Percentiles rank a stretch among this genome's conserved stretches.
phyloP scores from a whole-genome alignment of 2,797 vertebrate species.

The Channallabes apus region DNA sequence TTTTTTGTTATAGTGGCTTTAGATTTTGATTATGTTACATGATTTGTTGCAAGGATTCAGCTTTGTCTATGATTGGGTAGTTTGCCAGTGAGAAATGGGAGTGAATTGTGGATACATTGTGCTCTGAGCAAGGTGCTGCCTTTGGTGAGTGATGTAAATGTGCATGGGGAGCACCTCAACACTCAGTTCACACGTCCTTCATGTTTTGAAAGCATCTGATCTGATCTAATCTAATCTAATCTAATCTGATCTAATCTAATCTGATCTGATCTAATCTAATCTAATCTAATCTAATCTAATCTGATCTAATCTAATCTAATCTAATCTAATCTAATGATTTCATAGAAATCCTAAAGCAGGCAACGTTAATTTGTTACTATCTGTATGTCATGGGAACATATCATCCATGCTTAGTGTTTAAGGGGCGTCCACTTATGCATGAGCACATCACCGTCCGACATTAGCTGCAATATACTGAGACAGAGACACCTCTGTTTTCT shows the following conservation, averaged over 20 bases:
- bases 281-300: too few relatives aligned
- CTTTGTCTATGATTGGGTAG: too few relatives aligned
- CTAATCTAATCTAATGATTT: background rate
- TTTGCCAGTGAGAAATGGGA: too few relatives aligned
- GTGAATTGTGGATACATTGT: too few relatives aligned
- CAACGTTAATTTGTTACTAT: background rate
- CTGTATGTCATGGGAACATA: background rate
- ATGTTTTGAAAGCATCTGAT: background rate
- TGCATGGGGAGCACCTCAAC: too few relatives aligned
- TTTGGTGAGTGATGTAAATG: too few relatives aligned
- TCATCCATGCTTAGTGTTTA: background rate
- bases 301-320: too few relatives aligned
- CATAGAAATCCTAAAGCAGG: slow-evolving; percentile 21
- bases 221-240: too few relatives aligned
- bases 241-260: too few relatives aligned
- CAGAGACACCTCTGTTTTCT: background rate
- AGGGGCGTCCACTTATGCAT: background rate
- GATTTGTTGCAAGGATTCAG: too few relatives aligned
- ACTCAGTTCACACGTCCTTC: too few relatives aligned
- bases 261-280: background rate
- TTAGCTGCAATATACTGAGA: background rate
- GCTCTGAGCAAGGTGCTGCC: too few relatives aligned
- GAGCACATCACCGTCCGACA: background rate
- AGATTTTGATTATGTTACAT: background rate
- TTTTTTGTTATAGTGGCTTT: background rate